Conservation (phyloP, 23 tunicate species). For the Trididemnum nubilum region DNA sequence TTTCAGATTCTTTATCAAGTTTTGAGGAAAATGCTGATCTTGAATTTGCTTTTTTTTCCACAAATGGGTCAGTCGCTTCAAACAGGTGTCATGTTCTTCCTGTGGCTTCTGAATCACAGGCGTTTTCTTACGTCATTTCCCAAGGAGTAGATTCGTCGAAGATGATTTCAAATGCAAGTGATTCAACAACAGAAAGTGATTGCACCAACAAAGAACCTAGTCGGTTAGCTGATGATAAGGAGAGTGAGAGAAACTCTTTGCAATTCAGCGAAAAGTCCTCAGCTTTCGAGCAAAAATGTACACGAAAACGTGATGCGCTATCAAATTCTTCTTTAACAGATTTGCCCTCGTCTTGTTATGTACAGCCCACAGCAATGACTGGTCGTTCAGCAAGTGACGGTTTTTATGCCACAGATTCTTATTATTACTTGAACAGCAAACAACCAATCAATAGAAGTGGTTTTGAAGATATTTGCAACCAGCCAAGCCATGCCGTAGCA, state of each 20-base stretch:
- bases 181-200: neutral
- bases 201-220: neutral
- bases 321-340: no score
- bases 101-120: neutral
- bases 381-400: conserved; percentile 12
- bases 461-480: neutral
- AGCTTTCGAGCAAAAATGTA: no score
- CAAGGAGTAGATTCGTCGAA: neutral
- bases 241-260: neutral
- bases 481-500: neutral
- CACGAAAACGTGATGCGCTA: no score
- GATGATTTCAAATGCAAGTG: neutral
- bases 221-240: neutral
- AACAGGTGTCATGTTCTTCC: no score
- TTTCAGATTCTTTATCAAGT: no score
- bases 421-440: no score
- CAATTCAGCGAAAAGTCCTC: neutral
- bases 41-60: neutral
- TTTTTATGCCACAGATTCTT: conserved; percentile 3
- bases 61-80: no score
- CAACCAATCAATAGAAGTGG: neutral
- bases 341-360: neutral
- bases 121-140: neutral
- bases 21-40: no score
- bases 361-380: neutral